These are phyloP conservation scores for Rhabdornis inornatus DNA, from an alignment of 2,113 vertebrate genomes.

Conservation along the genomic window DNA sequence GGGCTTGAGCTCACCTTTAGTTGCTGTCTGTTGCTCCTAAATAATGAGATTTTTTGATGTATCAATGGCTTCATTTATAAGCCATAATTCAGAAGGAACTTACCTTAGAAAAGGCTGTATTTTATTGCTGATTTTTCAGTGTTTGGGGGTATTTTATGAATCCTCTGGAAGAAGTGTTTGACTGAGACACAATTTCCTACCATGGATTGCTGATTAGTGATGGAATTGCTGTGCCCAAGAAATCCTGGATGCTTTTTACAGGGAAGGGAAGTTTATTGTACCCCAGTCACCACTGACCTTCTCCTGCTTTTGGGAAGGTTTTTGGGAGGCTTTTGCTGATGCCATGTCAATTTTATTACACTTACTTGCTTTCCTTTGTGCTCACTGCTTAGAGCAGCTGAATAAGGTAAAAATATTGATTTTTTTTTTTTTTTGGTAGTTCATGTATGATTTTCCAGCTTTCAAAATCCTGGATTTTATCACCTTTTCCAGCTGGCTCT, in stretches of 20 bases:
- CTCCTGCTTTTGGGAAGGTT: neutral
- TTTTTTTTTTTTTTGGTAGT: neutral
- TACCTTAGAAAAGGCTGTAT: fast-evolving
- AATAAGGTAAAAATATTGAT: neutral
- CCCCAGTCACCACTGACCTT: neutral
- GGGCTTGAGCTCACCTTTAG: neutral
- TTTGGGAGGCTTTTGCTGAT: neutral
- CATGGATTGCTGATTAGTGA: neutral
- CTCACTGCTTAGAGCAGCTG: neutral
- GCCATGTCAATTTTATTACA: neutral
- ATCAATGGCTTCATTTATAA: neutral
- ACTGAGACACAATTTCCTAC: neutral
- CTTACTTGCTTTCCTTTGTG: neutral
- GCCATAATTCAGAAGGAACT: neutral
- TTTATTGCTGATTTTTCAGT: neutral
- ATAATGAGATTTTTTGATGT: neutral
- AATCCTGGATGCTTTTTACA: neutral
- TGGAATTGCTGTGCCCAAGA: neutral
- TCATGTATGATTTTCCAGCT: neutral
- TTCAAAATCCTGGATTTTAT: neutral
- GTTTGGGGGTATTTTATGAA: neutral
- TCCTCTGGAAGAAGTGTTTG: neutral
- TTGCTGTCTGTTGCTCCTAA: neutral
- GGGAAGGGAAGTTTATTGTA: neutral
- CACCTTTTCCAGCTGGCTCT: neutral